These are phyloP conservation scores for Euphysa ruthae DNA, from an alignment of 30 jellyfish, hydroid and myxozoan species.

Conservation along the genomic window DNA sequence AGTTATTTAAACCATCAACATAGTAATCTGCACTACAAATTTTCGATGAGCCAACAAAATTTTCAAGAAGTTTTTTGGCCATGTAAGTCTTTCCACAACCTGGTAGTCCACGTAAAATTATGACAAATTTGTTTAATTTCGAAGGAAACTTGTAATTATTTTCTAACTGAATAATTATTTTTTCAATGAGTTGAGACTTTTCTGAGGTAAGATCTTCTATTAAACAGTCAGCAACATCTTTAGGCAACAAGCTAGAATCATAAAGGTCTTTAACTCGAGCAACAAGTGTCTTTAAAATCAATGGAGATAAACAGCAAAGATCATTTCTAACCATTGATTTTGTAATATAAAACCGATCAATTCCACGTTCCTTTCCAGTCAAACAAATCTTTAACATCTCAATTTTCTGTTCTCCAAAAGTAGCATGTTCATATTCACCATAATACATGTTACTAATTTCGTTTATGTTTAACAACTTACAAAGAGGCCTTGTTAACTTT, in stretches of 20 bases:
- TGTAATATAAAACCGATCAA: constrained; percentile 64
- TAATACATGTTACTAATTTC: constrained; percentile 41
- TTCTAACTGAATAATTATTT: constrained; percentile 22
- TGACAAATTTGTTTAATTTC: constrained; percentile 5
- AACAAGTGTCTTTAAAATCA: constrained; percentile 34
- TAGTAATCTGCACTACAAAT: constrained; percentile 88
- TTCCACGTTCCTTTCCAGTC: constrained; percentile 72
- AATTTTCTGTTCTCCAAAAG: constrained; percentile 70
- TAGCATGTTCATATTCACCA: constrained; percentile 8
- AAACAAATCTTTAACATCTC: constrained; percentile 50
- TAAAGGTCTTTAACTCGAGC: constrained; percentile 20
- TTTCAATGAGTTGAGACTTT: constrained; percentile 39
- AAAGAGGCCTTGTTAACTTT: constrained; percentile 69
- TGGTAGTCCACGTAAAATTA: constrained; percentile 92
- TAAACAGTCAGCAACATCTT: constrained; percentile 41
- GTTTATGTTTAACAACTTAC: constrained; percentile 29
- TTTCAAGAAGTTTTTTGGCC: not conserved
- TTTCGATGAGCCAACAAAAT: not conserved
- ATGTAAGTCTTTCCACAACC: constrained; percentile 81
- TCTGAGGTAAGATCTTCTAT: constrained; percentile 22
- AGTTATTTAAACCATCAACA: constrained; percentile 19
- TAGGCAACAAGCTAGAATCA: constrained; percentile 37
- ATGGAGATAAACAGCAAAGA: constrained; percentile 45
- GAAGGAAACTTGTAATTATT: not conserved
- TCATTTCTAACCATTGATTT: constrained; percentile 27